Evolutionary conservation across 2,113 vertebrate species (phyloP).

Genomic region (Geococcyx californianus): DNA sequence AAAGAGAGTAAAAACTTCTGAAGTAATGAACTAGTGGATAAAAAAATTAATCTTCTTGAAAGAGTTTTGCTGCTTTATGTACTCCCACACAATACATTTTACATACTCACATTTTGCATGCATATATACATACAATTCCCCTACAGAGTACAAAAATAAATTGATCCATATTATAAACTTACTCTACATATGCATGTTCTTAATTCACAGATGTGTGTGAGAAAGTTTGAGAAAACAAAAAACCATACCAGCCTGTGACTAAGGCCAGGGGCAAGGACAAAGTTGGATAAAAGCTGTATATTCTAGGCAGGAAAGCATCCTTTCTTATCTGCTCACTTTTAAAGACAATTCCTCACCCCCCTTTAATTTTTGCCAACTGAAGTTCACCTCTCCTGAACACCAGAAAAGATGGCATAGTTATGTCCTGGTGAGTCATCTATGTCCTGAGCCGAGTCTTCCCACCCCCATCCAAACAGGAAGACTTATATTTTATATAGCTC

Average conservation of each 20-base stretch:
- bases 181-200: constrained; percentile 57
- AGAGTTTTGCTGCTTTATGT: constrained; percentile 35
- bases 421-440: neutral
- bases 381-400: neutral
- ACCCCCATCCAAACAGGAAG: neutral
- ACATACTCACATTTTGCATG: constrained; percentile 64
- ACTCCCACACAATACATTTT: constrained; percentile 64
- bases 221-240: constrained; percentile 51
- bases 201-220: constrained; percentile 49
- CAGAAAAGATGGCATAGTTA: neutral
- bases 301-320: neutral
- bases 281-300: neutral
- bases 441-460: neutral
- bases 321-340: neutral
- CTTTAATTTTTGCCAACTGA: neutral
- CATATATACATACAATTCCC: constrained; percentile 57
- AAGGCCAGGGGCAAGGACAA: neutral
- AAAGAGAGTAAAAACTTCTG: constrained; percentile 52
- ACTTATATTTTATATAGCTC: neutral
- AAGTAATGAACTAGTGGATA: constrained; percentile 53
- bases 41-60: constrained; percentile 62
- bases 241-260: neutral
- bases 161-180: constrained; percentile 57
- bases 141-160: constrained; percentile 59
- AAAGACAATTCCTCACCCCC: neutral